These are phyloP conservation scores for Montifringilla adamsi DNA, from an alignment of 2,113 vertebrate genomes.

Conservation along the genomic window DNA sequence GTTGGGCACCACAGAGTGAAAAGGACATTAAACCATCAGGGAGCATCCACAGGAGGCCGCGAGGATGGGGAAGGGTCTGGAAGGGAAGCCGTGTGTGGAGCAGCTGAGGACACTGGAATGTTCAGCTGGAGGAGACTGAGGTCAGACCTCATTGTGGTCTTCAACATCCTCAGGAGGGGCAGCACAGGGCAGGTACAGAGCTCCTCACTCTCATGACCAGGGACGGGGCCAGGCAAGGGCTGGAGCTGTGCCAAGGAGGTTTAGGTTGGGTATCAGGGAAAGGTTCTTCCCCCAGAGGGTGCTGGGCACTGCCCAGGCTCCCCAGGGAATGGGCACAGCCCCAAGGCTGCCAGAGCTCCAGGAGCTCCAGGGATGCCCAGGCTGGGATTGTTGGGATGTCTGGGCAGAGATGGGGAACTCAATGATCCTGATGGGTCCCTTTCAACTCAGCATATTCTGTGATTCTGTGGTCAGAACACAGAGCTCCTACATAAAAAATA, in stretches of 20 bases:
- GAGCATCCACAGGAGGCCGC: too few relatives aligned
- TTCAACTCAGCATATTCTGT: neutral
- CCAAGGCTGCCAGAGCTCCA: neutral
- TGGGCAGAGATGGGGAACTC: fast-evolving
- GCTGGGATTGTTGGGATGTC: neutral
- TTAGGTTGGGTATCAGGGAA: fast-evolving
- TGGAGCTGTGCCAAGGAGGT: neutral
- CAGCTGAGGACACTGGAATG: too few relatives aligned
- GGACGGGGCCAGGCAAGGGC: too few relatives aligned
- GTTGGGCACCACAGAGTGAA: too few relatives aligned
- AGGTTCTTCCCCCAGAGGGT: neutral
- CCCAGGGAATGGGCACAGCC: neutral
- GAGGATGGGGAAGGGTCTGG: too few relatives aligned
- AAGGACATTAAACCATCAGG: too few relatives aligned
- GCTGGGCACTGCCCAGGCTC: neutral
- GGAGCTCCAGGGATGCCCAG: neutral
- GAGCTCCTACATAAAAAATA: neutral
- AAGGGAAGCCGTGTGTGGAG: too few relatives aligned
- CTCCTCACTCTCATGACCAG: too few relatives aligned
- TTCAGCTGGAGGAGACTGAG: too few relatives aligned
- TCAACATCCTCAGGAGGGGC: too few relatives aligned
- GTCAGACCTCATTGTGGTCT: too few relatives aligned
- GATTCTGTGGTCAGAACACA: neutral
- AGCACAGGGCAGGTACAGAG: too few relatives aligned
- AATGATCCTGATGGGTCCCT: fast-evolving